Percentiles rank a stretch among this genome's conserved stretches.
Evolutionary conservation across 1,140 invertebrate species (phyloP).

Genomic region (Babylonia areolata): DNA sequence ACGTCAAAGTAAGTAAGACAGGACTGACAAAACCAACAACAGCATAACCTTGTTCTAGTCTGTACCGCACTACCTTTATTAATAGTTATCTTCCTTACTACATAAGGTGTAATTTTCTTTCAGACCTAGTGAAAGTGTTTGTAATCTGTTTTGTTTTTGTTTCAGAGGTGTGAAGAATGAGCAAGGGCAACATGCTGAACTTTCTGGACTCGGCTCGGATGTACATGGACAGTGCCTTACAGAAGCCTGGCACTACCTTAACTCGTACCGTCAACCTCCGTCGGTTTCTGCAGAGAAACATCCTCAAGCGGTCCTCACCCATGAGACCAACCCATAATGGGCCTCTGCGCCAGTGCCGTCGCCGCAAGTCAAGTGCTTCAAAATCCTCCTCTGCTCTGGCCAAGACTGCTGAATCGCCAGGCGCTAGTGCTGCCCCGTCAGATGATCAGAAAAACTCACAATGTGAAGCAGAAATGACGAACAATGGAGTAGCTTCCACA

Average conservation of each 20-base stretch:
- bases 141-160: neutral
- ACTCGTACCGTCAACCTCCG: slow-evolving; percentile 20
- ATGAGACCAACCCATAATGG: neutral
- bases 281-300: slow-evolving; percentile 21
- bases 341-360: slow-evolving; percentile 12
- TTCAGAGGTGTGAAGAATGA: slow-evolving; percentile 4
- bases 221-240: slow-evolving; percentile 19
- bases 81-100: no score
- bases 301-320: neutral
- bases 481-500: neutral
- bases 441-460: neutral
- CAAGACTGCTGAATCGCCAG: neutral
- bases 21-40: no score
- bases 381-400: neutral
- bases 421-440: neutral
- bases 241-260: neutral
- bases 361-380: neutral
- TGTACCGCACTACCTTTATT: no score
- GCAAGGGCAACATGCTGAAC: slow-evolving; percentile 10
- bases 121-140: no score
- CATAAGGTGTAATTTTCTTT: no score
- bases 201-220: slow-evolving; percentile 12
- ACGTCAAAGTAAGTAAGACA: no score
- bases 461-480: neutral
- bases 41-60: no score